Base-by-base conservation (phyloP, 2,888 invertebrate species). In the Drosophila greeni region DNA sequence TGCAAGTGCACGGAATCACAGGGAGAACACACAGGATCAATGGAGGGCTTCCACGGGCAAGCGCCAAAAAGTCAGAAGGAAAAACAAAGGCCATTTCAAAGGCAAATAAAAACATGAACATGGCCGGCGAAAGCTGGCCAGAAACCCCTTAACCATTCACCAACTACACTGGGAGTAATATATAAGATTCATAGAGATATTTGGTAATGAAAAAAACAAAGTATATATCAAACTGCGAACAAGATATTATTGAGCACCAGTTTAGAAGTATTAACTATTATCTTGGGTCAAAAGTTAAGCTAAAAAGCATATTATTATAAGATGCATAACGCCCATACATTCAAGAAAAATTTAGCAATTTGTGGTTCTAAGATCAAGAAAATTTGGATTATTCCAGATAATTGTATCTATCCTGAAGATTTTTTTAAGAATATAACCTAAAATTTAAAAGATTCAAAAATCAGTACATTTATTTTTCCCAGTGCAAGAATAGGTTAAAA, bases 1-100 rank as follows among this genome's bases (percentile, higher is more conserved):
- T 89, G 79, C 58, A 73, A 75, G 39, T 70, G 66, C 47, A 77
- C 53, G 68, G 57, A 52, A 39, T 56, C 45, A 45, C 1, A 12
- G 40, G 49, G 43, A 36, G 39, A 37, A 34, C 31, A n/a, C n/a
- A n/a, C n/a, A n/a, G 55, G 40, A 48, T 55, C 55, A 55, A 59
- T 60, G 18, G 60, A 39, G 45, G 37, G 31, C 29, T 59, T 37
- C 26, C 18, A 51, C 26, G 26, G 34, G n/a, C 24, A 42, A 59
- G 60, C 36, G 29, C 51, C 42, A 59, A 68, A 66, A 37, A 29
- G 24, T 45, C 49, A 43, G 18, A 29, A 43, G 26, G 33, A 47
- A 67, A 55, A 47, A 49, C 66, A 49, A 51, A 45, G 43, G 20
- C 37, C 49, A 36, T n/a, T 16, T 31, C 37, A 59, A 45, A 60